phyloP scores from a whole-genome alignment of 2,888 invertebrate genomes.

The Drosophila antonietae region DNA sequence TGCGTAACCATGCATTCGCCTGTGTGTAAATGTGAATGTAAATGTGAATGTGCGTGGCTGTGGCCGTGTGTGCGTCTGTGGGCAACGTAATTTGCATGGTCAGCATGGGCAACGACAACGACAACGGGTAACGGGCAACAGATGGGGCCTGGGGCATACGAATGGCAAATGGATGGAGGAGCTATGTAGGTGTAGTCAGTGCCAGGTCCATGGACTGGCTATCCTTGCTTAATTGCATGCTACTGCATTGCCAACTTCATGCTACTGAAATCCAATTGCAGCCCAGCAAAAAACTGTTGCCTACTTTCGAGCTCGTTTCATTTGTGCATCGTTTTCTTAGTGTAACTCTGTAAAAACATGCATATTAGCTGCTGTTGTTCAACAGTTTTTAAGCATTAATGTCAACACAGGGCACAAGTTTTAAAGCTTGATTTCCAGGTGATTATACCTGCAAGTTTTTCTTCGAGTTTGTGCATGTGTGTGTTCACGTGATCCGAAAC shows the following conservation, averaged over 20 bases:
- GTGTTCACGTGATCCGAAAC: slow-evolving; percentile 43
- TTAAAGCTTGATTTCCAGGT: slow-evolving; percentile 41
- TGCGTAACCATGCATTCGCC: slow-evolving; percentile 55
- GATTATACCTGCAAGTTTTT: slow-evolving; percentile 40
- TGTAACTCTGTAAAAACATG: slow-evolving; percentile 59
- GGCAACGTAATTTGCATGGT: slow-evolving; percentile 76
- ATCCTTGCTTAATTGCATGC: slow-evolving; percentile 72
- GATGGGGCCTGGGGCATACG: slow-evolving; percentile 31
- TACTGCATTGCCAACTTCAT: slow-evolving; percentile 71
- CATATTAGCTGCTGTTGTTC: slow-evolving; percentile 36
- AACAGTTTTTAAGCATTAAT: slow-evolving; percentile 44
- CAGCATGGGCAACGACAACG: slow-evolving; percentile 60
- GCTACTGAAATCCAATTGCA: slow-evolving; percentile 63
- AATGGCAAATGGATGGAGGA: slow-evolving; percentile 1
- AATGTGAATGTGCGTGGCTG: not conserved
- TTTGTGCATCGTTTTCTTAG: slow-evolving; percentile 50
- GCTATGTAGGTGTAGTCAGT: not conserved
- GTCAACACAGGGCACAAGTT: slow-evolving; percentile 32
- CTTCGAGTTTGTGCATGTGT: slow-evolving; percentile 1
- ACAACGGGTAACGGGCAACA: slow-evolving; percentile 4
- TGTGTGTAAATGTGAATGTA: slow-evolving; percentile 12
- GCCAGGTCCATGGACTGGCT: slow-evolving; percentile 9
- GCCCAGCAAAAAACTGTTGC: slow-evolving; percentile 47
- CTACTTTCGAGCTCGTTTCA: slow-evolving; percentile 17
- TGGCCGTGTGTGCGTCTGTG: slow-evolving; percentile 28